Base-by-base conservation (phyloP, 2,797 vertebrate genomes). In the Moxostoma hubbsi region DNA sequence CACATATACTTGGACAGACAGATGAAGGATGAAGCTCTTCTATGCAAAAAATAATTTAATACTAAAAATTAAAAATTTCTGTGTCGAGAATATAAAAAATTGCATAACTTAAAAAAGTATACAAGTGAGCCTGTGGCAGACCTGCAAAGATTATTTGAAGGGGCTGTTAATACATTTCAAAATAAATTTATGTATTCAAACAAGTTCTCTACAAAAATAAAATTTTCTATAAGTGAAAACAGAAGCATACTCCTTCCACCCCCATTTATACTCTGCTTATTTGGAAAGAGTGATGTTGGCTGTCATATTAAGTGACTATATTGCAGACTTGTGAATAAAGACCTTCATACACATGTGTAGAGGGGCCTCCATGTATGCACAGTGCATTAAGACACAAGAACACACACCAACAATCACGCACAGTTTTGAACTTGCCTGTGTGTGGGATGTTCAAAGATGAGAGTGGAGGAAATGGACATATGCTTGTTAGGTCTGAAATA, bases 391-490 rank as follows among this genome's bases (percentile, higher is more conserved):
- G 24, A 24, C 24, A 24, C 24, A 24, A 24, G 24, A 24, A 24
- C 24, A 24, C 24, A 24, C 2, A 24, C 2, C 24, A 24, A 24
- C 24, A 24, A 24, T 1, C 24, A 24, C 24, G 1, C 24, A 24
- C 24, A 24, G 24, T 2, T 24, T 24, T 24, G 24, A 24, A 24
- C 24, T 24, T 24, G 24, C 24, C 24, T 70, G 53, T 57, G 13
- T 45, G 36, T 13, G 55, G 6, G 5, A 57, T 59, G 55, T n/a
- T 61, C 16, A 73, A 50, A 61, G 57, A 61, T 73, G 5, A 61
- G 15, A 62, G 71, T n/a, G 61, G 4, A 61, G 57, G 57, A 73
- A 73, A 50, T 62, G 58, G 18, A 62, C 47, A 61, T 61, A 50
- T 36, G 18, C 46, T 73, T 49, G 18, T 59, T 62, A 9, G 12